Base-by-base conservation (phyloP, 2,797 vertebrate genomes). In the Hemitrygon akajei region DNA sequence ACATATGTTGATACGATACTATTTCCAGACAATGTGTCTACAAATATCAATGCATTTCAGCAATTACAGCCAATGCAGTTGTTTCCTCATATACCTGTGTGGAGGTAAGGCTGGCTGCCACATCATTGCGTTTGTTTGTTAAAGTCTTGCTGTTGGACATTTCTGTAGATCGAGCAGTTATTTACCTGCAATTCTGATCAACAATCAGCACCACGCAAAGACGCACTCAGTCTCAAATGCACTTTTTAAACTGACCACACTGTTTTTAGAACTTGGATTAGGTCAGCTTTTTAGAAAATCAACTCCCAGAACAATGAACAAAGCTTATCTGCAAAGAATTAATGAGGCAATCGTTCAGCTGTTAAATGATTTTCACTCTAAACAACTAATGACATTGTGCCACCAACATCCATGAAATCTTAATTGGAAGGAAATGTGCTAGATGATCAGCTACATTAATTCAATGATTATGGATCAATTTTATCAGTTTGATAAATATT, bases 271-370 rank as follows among this genome's bases (percentile, higher is more conserved):
- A 80, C 93, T 82, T 63, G 58, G 56, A 93, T 93, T 93, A 63
- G 80, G 63, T 20, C 30, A 75, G 75, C 66, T 82, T 80, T 56
- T 60, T 14, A 66, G 30, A 82, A 66, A 66, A 11, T 37, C 30
- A 79, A 81, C 37, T 80, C 60, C 76, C 93, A 80, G 93, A 71
- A 58, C 56, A 84, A 93, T 93, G 34, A 63, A 79, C 76, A 84
- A 80, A 60, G 76, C 75, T 37, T 58, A 93, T 93, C 27, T 14
- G 71, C 91, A 76, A 76, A 58, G 71, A 93, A 63, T 96, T 96
- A 97, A 96, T 94, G 95, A 96, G 94, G 94, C 94, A 94, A 94
- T 95, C 66, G 76, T 94, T 94, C 94, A 0, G 27, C 94, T 94
- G 93, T 82, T 94, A 95, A 95, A 47, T 7, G 18, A 0, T 63